Percentiles rank a stretch among this genome's conserved stretches.
phyloP scores from a whole-genome alignment of 1,140 invertebrate species.

The Thrips palmi region DNA sequence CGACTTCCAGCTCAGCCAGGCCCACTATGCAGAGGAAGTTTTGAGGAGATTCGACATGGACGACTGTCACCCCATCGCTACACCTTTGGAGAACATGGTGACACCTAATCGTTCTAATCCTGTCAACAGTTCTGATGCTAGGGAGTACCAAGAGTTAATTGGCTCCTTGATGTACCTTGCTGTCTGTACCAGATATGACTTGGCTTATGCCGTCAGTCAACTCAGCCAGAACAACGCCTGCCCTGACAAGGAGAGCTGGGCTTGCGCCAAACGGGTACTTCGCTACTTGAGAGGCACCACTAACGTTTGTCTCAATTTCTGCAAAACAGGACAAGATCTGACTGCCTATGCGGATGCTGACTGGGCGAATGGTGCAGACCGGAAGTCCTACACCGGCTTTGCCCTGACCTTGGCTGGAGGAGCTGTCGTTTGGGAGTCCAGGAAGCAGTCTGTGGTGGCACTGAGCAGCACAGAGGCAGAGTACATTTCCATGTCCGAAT shows the following conservation, averaged over 20 bases:
- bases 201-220: constrained; percentile 16
- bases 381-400: background rate
- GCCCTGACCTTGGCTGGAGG: constrained; percentile 7
- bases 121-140: constrained; percentile 3
- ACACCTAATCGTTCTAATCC: constrained; percentile 9
- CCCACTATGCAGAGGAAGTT: constrained; percentile 11
- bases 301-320: constrained; percentile 14
- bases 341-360: constrained; percentile 20
- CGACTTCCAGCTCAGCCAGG: constrained; percentile 7
- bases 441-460: constrained; percentile 13
- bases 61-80: constrained; percentile 16
- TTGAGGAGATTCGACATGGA: constrained; percentile 18
- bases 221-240: constrained; percentile 13
- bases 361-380: constrained; percentile 18
- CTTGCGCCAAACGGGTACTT: constrained; percentile 16
- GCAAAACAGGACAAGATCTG: constrained; percentile 12
- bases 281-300: constrained; percentile 20
- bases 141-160: constrained; percentile 12
- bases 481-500: constrained; percentile 11
- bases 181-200: constrained; percentile 17
- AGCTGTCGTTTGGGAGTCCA: constrained; percentile 11
- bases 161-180: constrained; percentile 17
- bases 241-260: constrained; percentile 14
- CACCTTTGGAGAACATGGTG: constrained; percentile 16
- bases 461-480: constrained; percentile 13